These are phyloP conservation scores for Magallana nippona DNA, from an alignment of 2,888 invertebrate species.

Conservation along the genomic window DNA sequence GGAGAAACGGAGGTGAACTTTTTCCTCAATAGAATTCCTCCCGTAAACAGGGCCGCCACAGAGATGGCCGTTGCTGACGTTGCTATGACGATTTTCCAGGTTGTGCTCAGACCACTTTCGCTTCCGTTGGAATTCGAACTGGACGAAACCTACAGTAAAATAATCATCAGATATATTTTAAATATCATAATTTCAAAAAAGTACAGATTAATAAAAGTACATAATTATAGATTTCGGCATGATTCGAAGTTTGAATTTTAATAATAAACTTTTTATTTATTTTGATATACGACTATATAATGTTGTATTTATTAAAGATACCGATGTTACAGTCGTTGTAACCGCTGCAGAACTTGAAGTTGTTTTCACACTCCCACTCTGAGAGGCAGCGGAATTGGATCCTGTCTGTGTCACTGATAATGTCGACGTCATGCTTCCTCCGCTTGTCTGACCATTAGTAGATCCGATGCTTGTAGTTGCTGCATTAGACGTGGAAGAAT, in stretches of 20 bases:
- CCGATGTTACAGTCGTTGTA: too few species aligned
- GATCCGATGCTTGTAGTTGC: not conserved
- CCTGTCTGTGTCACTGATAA: not conserved
- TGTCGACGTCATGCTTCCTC: not conserved
- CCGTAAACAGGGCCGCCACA: not conserved
- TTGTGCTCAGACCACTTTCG: not conserved
- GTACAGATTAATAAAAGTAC: not conserved
- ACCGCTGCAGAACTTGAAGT: not conserved
- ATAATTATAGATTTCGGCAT: not conserved
- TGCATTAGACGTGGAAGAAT: not conserved
- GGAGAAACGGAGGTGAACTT: conserved; percentile 20
- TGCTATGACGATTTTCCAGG: conserved; percentile 15
- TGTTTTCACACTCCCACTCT: not conserved
- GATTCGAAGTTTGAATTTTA: not conserved
- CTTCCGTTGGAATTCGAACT: not conserved
- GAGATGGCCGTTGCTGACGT: not conserved
- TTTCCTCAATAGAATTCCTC: not conserved
- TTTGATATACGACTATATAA: too few species aligned
- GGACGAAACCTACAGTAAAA: not conserved
- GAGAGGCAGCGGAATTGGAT: not conserved
- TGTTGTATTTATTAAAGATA: too few species aligned
- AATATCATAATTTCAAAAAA: not conserved
- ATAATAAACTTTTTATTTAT: too few species aligned
- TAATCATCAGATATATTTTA: not conserved
- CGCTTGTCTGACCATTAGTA: not conserved